Conservation (phyloP, 1,140 invertebrate genomes). For the Subanguina moxae region DNA sequence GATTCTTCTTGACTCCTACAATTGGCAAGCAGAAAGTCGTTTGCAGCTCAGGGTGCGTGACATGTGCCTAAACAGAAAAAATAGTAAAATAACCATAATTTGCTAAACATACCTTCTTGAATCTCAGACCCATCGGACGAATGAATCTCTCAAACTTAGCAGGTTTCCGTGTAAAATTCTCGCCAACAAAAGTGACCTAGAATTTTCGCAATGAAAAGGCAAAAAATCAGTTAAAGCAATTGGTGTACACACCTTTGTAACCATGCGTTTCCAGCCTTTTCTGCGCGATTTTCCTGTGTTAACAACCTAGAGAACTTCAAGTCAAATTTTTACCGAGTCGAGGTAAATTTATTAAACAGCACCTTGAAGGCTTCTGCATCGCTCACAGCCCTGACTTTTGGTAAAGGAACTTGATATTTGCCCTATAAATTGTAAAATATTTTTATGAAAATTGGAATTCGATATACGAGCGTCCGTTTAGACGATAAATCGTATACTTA, state of each 20-base stretch:
- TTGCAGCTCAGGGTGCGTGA: slow-evolving; percentile 94
- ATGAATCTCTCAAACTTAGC: slow-evolving; percentile 99
- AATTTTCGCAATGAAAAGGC: slow-evolving; percentile 2
- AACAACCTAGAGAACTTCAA: slow-evolving; percentile 92
- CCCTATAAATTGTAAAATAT: slow-evolving; percentile 64
- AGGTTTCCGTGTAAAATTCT: slow-evolving; percentile 95
- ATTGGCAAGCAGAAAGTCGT: slow-evolving; percentile 97
- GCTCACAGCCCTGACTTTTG: slow-evolving; percentile 93
- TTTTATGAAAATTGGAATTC: not conserved
- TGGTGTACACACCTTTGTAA: slow-evolving; percentile 96
- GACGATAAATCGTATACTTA: slow-evolving; percentile 48
- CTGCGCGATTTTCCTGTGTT: slow-evolving; percentile 87
- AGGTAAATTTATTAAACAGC: too few relatives aligned
- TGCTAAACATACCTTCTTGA: slow-evolving; percentile 66
- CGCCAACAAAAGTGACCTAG: slow-evolving; percentile 82
- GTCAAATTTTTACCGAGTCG: slow-evolving; percentile 65
- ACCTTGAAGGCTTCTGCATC: slow-evolving; percentile 97
- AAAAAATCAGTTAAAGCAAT: too few relatives aligned
- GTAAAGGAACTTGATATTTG: slow-evolving; percentile 99
- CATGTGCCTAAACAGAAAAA: slow-evolving; percentile 49
- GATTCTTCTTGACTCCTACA: slow-evolving; percentile 98
- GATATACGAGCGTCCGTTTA: not conserved
- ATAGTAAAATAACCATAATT: not conserved
- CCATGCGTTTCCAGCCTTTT: slow-evolving; percentile 99
- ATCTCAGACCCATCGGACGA: slow-evolving; percentile 89